Base-by-base conservation (phyloP, 2,888 invertebrate genomes). In the Leucophenga maculata region DNA sequence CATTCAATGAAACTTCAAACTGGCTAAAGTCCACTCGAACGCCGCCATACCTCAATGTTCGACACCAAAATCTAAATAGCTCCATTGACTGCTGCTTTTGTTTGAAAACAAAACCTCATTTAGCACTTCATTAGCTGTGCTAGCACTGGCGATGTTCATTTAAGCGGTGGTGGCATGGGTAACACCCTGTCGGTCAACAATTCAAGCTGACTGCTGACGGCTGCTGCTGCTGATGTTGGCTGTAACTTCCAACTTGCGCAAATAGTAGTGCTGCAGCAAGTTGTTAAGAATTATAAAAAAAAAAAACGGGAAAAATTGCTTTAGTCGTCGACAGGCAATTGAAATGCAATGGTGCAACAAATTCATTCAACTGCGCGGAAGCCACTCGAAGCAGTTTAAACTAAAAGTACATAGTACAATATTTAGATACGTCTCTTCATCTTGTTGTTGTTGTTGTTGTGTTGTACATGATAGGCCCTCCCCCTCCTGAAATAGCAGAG, bases 91-190 rank as follows among this genome's bases (percentile, higher is more conserved):
- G 57, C 20, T 26, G 31, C n/a, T 22, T 46, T 64, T 64, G 62
- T 64, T 64, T 22, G 44, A 1, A 16, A 60, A 64, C 62, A 64
- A 64, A 64, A 64, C 14, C 62, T 46, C 62, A 64, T 64, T 64
- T 64, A 64, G 62, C 62, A 64, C 62, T 64, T 64, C 62, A 64
- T 64, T 64, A 64, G 62, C 46, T 48, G 62, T n/a, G n/a, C n/a
- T n/a, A n/a, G n/a, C n/a, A n/a, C n/a, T n/a, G n/a, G n/a, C n/a
- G 22, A 13, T 60, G 60, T 32, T 60, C 16, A 60, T 39, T 60
- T 32, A 64, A 64, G 46, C 20, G 62, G 18, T 50, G 22, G 3
- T 11, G 20, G 16, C 20, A 48, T 26, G 57, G n/a, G 14, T 26
- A n/a, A n/a, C 11, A 39, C 39, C 39, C 3, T 39, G 39, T 8